Conservation (phyloP, 2,113 vertebrate species). For the Sphyrna mokarran region DNA sequence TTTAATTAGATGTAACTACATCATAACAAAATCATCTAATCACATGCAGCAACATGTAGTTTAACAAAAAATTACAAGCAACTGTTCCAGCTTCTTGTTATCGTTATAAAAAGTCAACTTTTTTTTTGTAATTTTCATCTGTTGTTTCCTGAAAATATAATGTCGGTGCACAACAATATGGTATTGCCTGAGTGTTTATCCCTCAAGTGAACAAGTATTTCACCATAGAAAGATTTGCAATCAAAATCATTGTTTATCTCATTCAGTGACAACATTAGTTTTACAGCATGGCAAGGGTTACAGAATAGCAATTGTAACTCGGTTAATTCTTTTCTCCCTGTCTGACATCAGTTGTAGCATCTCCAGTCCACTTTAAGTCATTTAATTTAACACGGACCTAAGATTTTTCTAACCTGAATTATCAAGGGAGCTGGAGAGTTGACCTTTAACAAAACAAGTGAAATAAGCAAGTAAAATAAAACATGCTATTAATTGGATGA, state of each 20-base stretch:
- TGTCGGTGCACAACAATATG: background rate
- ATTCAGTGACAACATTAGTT: background rate
- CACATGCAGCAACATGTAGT: background rate
- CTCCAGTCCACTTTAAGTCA: background rate
- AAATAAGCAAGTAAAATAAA: background rate
- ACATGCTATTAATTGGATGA: background rate
- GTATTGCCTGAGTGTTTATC: background rate
- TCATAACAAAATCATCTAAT: background rate
- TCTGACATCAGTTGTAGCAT: background rate
- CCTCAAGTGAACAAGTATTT: too few species aligned
- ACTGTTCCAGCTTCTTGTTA: background rate
- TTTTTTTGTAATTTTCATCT: background rate
- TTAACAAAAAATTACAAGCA: conserved; percentile 2
- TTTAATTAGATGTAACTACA: background rate
- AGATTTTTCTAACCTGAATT: background rate
- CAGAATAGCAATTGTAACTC: background rate
- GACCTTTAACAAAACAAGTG: background rate
- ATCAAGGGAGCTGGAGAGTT: background rate
- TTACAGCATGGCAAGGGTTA: background rate
- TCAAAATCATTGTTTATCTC: background rate
- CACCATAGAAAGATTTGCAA: background rate
- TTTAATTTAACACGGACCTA: background rate
- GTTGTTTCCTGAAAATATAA: background rate
- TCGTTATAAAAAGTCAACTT: too few species aligned
- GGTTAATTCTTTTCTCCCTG: background rate